phyloP scores from a whole-genome alignment of 1,140 invertebrate species.

The Hyposmocoma kahamanoa region DNA sequence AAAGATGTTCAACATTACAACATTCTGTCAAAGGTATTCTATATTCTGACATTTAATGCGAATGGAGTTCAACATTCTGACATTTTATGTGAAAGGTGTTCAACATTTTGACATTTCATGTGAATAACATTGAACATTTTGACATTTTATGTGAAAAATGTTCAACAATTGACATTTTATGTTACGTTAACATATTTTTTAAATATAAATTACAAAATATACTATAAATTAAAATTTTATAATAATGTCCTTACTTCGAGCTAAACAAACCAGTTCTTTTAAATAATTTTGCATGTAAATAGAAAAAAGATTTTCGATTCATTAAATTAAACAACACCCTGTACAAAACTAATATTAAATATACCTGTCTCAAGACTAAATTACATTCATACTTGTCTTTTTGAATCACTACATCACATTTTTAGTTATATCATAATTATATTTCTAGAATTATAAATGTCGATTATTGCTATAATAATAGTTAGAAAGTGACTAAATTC shows the following conservation, averaged over 20 bases:
- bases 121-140: not conserved
- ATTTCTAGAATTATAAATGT: not conserved
- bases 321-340: not conserved
- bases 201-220: too few species aligned
- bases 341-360: not conserved
- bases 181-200: too few species aligned
- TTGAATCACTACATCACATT: not conserved
- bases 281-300: not conserved
- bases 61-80: not conserved
- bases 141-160: not conserved
- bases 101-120: not conserved
- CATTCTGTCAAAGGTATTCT: not conserved
- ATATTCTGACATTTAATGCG: not conserved
- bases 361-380: not conserved
- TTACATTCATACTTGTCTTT: constrained; percentile 1
- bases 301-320: not conserved
- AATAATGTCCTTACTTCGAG: too few species aligned
- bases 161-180: not conserved
- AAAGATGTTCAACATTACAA: not conserved
- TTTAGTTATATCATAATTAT: not conserved
- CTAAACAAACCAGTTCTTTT: not conserved
- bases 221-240: too few species aligned
- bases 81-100: not conserved
- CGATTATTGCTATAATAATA: too few species aligned
- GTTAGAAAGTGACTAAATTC: not conserved